These are phyloP conservation scores for Hirtodrosophila duncani DNA, from an alignment of 2,888 invertebrate genomes.

Conservation along the genomic window DNA sequence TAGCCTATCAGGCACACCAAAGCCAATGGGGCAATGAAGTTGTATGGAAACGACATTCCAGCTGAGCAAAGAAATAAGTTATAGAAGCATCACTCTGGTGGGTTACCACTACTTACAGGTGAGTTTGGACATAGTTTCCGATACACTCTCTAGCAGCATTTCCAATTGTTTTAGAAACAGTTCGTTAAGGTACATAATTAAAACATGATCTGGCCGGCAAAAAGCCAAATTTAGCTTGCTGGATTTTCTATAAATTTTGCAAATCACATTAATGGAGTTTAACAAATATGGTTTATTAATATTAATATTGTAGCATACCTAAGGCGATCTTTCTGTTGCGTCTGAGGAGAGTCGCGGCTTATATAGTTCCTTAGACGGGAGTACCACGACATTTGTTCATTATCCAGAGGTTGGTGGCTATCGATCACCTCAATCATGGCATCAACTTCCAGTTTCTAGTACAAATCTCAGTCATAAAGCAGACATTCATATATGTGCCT, in stretches of 20 bases:
- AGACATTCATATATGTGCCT: not conserved
- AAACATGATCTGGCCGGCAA: constrained; percentile 75
- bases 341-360: constrained; percentile 7
- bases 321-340: constrained; percentile 39
- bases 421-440: constrained; percentile 57
- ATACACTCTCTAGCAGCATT: constrained; percentile 58
- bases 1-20: constrained; percentile 55
- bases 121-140: constrained; percentile 37
- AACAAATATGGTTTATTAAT: too few species aligned
- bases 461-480: not conserved
- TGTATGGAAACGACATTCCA: constrained; percentile 62
- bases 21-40: constrained; percentile 50
- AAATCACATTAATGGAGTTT: not conserved
- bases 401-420: constrained; percentile 3
- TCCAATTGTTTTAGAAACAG: constrained; percentile 71
- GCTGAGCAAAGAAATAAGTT: constrained; percentile 33
- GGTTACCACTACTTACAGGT: constrained; percentile 33
- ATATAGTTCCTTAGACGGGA: constrained; percentile 28
- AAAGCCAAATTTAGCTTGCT: constrained; percentile 53
- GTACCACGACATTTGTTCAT: constrained; percentile 25
- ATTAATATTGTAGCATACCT: constrained; percentile 29
- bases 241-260: constrained; percentile 64
- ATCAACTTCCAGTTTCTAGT: constrained; percentile 66
- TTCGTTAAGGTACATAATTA: constrained; percentile 70
- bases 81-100: not conserved